These are phyloP conservation scores for Trididemnum miniatum DNA, from an alignment of 23 tunicate genomes.

Conservation along the genomic window DNA sequence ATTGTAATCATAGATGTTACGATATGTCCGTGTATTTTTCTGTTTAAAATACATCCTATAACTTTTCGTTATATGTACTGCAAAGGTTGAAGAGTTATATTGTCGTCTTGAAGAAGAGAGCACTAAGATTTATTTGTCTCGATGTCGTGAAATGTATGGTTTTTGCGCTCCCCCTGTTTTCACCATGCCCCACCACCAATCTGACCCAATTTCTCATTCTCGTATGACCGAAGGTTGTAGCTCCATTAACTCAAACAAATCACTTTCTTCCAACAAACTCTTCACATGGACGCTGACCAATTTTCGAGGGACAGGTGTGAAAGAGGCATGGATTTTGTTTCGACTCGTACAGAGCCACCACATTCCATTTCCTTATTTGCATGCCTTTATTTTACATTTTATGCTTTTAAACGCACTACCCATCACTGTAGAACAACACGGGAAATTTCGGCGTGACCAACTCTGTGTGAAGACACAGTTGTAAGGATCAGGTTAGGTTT, in stretches of 20 bases:
- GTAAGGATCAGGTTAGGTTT: too few relatives aligned
- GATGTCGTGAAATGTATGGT: constrained; percentile 60
- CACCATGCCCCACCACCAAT: constrained; percentile 45
- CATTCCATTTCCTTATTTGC: too few relatives aligned
- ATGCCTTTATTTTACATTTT: too few relatives aligned
- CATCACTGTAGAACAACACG: too few relatives aligned
- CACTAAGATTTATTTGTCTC: constrained; percentile 66
- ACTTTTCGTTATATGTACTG: too few relatives aligned
- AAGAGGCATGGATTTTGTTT: background rate
- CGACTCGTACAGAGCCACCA: constrained; percentile 7
- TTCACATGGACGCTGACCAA: constrained; percentile 23
- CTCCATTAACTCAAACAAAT: background rate
- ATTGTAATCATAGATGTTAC: too few relatives aligned
- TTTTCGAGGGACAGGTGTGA: constrained; percentile 33
- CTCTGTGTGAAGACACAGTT: too few relatives aligned
- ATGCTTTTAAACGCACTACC: too few relatives aligned
- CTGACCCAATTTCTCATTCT: background rate
- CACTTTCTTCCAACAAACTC: background rate
- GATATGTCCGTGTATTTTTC: too few relatives aligned
- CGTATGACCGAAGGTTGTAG: background rate
- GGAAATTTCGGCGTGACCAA: too few relatives aligned
- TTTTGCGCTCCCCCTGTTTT: constrained; percentile 13
- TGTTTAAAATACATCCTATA: too few relatives aligned
- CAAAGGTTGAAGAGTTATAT: constrained; percentile 84
- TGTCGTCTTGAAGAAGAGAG: constrained; percentile 75